Evolutionary conservation across 1,140 invertebrate species (phyloP).

Genomic region (Sarcophaga bullata): DNA sequence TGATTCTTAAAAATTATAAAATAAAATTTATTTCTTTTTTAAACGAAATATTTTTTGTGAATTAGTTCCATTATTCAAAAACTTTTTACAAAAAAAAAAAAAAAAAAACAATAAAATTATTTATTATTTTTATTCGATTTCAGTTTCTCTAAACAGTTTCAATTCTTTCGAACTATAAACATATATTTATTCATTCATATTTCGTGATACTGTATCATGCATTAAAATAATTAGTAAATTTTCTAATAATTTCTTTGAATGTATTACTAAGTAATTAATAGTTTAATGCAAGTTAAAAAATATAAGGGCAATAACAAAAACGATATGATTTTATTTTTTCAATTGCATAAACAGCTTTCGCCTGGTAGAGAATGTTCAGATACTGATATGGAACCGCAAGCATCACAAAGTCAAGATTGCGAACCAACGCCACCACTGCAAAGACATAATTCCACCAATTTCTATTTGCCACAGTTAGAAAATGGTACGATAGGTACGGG

Average conservation of each 20-base stretch:
- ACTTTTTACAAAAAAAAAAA: no score
- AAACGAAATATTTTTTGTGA: no score
- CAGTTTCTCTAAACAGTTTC: no score
- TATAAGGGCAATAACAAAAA: neutral
- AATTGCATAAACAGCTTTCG: constrained; percentile 72
- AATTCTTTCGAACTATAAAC: no score
- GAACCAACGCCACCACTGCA: constrained; percentile 91
- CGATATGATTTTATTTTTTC: neutral
- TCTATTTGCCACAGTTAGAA: constrained; percentile 79
- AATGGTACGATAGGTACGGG: constrained; percentile 56
- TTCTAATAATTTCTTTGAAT: neutral
- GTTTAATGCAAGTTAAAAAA: neutral
- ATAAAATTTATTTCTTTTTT: no score
- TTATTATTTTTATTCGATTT: no score
- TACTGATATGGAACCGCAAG: constrained; percentile 82
- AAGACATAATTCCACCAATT: constrained; percentile 90
- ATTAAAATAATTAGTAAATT: neutral
- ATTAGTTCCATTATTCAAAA: no score
- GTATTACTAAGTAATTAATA: constrained; percentile 16
- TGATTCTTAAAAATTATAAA: no score
- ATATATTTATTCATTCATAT: neutral
- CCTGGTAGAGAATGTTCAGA: constrained; percentile 80
- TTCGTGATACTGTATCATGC: neutral
- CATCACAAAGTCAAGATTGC: constrained; percentile 91
- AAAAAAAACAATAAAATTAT: no score